Percentiles rank a stretch among this genome's conserved stretches.
These are phyloP conservation scores for Gephyroberyx darwinii DNA, from an alignment of 2,797 vertebrate species.

Conservation along the genomic window DNA sequence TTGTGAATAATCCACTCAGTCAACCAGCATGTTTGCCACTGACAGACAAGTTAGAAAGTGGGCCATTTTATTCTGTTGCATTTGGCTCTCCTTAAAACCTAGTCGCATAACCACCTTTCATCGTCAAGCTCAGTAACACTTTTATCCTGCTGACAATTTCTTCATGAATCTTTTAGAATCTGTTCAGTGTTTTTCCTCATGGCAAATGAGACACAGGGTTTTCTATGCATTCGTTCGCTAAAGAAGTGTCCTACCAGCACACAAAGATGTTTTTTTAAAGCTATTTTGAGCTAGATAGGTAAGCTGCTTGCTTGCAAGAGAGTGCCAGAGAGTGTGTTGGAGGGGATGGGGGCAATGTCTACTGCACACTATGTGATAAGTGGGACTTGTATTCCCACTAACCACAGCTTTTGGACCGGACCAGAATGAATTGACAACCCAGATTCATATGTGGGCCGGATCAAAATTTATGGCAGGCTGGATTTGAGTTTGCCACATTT, in stretches of 20 bases:
- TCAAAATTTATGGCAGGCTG: no score
- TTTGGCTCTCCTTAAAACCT: background rate
- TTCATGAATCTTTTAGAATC: background rate
- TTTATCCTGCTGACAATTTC: background rate
- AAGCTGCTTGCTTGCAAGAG: no score
- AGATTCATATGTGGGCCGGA: no score
- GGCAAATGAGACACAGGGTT: background rate
- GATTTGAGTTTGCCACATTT: no score
- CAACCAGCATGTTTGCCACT: background rate
- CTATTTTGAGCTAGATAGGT: background rate
- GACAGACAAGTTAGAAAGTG: background rate
- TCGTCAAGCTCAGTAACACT: background rate
- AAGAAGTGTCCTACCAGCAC: background rate
- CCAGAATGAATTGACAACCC: no score
- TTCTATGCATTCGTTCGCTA: background rate
- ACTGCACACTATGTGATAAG: no score
- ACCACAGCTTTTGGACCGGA: no score
- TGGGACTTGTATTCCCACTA: no score
- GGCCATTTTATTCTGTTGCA: background rate
- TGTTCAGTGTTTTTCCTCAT: background rate
- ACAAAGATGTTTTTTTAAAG: no score
- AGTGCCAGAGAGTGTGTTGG: no score
- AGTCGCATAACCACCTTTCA: background rate
- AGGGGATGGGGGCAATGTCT: no score
- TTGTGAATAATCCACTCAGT: background rate